Conservation (phyloP, 2,113 vertebrate genomes). For the Sminthopsis crassicaudata region DNA sequence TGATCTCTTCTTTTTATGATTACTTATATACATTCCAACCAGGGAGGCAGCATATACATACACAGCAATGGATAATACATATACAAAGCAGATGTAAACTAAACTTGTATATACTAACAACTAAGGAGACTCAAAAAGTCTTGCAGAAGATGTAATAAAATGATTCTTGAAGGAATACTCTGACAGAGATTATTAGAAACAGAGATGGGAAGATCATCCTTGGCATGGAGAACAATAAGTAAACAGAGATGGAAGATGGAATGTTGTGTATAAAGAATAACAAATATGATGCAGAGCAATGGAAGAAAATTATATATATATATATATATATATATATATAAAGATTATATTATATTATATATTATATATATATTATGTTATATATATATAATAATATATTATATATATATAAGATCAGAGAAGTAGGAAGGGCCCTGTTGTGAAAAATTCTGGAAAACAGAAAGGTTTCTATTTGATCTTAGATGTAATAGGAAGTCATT, state of each 20-base stretch:
- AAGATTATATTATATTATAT: no score
- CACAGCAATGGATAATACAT: neutral
- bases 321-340: neutral
- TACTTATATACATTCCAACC: neutral
- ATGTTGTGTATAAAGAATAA: neutral
- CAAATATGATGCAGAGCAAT: neutral
- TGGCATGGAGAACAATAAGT: neutral
- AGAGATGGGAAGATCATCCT: neutral
- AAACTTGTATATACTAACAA: neutral
- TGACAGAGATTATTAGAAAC: neutral
- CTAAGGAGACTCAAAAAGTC: neutral
- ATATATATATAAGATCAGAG: neutral
- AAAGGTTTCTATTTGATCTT: neutral
- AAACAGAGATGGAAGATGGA: neutral
- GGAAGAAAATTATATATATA: neutral
- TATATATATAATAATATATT: no score
- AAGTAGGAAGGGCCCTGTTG: neutral
- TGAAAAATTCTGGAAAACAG: neutral
- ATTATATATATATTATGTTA: no score
- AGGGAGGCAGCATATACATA: neutral
- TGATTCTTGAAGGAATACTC: neutral
- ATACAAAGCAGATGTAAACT: neutral
- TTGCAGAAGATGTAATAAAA: neutral
- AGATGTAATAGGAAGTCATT: neutral
- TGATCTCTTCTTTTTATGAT: neutral